A percentile compares a stretch with the other conserved stretches of the same genome.
Evolutionary conservation across 2,888 invertebrate species (phyloP).

Genomic region (Erpobdella octoculata): DNA sequence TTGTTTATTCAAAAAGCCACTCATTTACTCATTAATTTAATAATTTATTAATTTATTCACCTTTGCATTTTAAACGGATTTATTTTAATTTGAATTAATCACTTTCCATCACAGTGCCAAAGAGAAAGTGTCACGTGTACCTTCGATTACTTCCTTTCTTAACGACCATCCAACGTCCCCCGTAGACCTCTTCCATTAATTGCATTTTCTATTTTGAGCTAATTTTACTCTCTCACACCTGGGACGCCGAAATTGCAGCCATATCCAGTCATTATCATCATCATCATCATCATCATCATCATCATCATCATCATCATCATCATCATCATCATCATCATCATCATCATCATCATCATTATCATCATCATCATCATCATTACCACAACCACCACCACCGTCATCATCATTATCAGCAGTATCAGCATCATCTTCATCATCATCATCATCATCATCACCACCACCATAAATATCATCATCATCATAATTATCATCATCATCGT

Average conservation of each 20-base stretch:
- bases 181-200: background rate
- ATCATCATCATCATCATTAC: conserved; percentile 23
- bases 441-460: background rate
- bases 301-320: conserved; percentile 32
- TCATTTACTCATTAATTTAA: background rate
- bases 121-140: too few species aligned
- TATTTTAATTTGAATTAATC: too few species aligned
- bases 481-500: too few species aligned
- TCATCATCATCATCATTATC: background rate
- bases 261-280: conserved; percentile 31
- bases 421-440: background rate
- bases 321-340: conserved; percentile 27
- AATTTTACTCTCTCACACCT: background rate
- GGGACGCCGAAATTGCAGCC: conserved; percentile 4
- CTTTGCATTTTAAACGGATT: too few species aligned
- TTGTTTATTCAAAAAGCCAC: background rate
- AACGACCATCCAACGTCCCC: background rate
- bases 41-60: background rate
- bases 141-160: too few species aligned
- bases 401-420: conserved; percentile 14
- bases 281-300: conserved; percentile 33
- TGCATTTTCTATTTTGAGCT: background rate
- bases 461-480: too few species aligned
- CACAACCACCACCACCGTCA: too few species aligned
- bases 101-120: too few species aligned